Evolutionary conservation across 2,113 vertebrate genomes (phyloP), one percentile per base, ranked within the genome.

Genomic region (Osmerus mordax): DNA sequence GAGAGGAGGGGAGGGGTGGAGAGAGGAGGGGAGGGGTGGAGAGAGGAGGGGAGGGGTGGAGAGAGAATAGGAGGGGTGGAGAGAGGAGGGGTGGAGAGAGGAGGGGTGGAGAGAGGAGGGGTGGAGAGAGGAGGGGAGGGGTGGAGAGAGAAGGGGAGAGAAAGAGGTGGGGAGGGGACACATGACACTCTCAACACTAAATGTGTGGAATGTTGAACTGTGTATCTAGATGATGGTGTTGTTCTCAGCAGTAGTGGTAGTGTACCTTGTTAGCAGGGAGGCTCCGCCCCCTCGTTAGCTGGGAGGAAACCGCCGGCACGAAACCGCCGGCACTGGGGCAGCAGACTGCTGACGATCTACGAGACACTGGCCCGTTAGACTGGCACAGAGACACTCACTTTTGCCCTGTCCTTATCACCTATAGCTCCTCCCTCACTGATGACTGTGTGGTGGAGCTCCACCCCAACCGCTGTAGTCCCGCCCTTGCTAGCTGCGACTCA

Each of bases 291-390:
- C 47, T 78, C 71, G 54, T 81, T 93, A 97, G 93, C 92, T 96
- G 90, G 93, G 93, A 83, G 94, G 89, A 86, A 88, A 90, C 87
- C 92, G 92, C 87, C 91, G 92, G 91, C 94, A 94, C 89, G 89
- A 86, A 88, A 90, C 87, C 92, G 93, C 87, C 91, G 92, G 91
- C 94, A 94, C 89, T 93, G 94, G 88, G 94, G 94, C 93, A 96
- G 94, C 93, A 96, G 91, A 88, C 94, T 97, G 93, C 94, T 95
- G 94, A 96, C 92, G 90, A 96, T 95, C 95, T 97, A 95, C 83
- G 90, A 97, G 92, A 97, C 91, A 95, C 95, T 96, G 90, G 95
- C 91, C 93, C 28, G 92, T 96, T 95, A 97, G 93, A 65, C 29
- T 4, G 32, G 63, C 29, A 72, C 47, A 32, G 4, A 53, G 18